These are phyloP conservation scores for Rhopalosiphum maidis DNA, from an alignment of 1,140 invertebrate species.

Conservation along the genomic window DNA sequence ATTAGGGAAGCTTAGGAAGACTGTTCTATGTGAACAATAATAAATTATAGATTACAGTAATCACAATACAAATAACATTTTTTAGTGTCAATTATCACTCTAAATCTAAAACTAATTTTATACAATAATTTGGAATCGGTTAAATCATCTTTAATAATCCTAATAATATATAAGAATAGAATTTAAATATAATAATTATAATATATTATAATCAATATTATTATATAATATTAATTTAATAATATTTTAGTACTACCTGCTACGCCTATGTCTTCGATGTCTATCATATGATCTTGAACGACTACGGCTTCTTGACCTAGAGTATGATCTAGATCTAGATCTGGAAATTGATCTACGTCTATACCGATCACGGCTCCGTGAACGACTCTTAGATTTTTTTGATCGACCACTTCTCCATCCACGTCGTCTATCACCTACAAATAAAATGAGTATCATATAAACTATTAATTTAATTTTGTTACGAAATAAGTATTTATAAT, in stretches of 20 bases:
- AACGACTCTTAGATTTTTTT: slow-evolving; percentile 52
- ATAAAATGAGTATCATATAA: not conserved
- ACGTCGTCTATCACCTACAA: slow-evolving; percentile 50
- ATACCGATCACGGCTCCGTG: slow-evolving; percentile 47
- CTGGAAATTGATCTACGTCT: slow-evolving; percentile 39
- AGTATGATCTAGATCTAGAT: slow-evolving; percentile 43
- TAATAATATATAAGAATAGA: not conserved
- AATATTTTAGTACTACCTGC: slow-evolving; percentile 28
- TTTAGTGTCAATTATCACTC: not conserved
- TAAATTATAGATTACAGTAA: not conserved
- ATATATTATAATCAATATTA: not conserved
- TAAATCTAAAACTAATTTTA: not conserved
- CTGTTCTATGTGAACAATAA: not conserved
- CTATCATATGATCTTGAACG: slow-evolving; percentile 50
- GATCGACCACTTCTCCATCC: slow-evolving; percentile 52
- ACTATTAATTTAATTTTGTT: not conserved
- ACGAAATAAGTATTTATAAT: not conserved
- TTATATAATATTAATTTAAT: not conserved
- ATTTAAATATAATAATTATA: not conserved
- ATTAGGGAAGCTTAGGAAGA: not conserved
- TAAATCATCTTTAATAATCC: not conserved
- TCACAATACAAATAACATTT: not conserved
- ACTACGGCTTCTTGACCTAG: slow-evolving; percentile 50
- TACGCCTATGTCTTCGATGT: slow-evolving; percentile 49
- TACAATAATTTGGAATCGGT: too few relatives aligned